Evolutionary conservation across 2,888 invertebrate genomes (phyloP).

Genomic region (Rotaria magnacalcarata): DNA sequence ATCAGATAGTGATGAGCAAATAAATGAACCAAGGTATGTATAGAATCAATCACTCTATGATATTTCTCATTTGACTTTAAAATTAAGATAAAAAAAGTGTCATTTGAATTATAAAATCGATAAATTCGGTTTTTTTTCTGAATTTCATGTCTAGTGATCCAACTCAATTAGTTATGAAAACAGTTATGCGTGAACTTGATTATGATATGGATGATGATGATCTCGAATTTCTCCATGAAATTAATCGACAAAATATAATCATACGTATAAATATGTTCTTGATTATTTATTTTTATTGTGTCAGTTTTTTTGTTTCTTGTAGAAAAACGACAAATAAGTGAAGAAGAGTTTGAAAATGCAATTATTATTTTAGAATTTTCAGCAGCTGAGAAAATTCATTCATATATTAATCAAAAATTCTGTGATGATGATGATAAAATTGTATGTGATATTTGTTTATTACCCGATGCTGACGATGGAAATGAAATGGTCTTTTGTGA

Average conservation of each 20-base stretch:
- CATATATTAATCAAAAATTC: neutral
- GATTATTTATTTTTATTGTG: too few relatives aligned
- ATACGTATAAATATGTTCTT: neutral
- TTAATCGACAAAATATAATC: neutral
- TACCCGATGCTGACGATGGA: constrained; percentile 92
- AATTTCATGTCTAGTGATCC: neutral
- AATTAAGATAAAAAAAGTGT: too few relatives aligned
- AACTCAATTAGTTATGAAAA: constrained; percentile 27
- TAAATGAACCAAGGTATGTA: neutral
- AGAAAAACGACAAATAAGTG: constrained; percentile 8
- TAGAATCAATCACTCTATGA: neutral
- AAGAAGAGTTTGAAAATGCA: constrained; percentile 36
- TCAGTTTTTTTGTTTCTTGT: neutral
- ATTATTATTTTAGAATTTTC: constrained; percentile 17
- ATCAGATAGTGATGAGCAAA: neutral
- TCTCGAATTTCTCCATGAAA: neutral
- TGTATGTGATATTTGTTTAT: constrained; percentile 95
- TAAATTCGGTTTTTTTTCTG: neutral
- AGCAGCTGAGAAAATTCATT: constrained; percentile 21
- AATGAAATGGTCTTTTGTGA: constrained; percentile 99
- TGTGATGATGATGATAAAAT: constrained; percentile 80
- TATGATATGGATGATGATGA: constrained; percentile 32
- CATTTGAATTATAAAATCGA: too few relatives aligned
- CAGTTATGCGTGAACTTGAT: constrained; percentile 23
- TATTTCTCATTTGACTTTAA: too few relatives aligned